A percentile compares a stretch with the other conserved stretches of the same genome.
phyloP scores from a whole-genome alignment of 2,797 vertebrate species.

The Syngnathus acus region DNA sequence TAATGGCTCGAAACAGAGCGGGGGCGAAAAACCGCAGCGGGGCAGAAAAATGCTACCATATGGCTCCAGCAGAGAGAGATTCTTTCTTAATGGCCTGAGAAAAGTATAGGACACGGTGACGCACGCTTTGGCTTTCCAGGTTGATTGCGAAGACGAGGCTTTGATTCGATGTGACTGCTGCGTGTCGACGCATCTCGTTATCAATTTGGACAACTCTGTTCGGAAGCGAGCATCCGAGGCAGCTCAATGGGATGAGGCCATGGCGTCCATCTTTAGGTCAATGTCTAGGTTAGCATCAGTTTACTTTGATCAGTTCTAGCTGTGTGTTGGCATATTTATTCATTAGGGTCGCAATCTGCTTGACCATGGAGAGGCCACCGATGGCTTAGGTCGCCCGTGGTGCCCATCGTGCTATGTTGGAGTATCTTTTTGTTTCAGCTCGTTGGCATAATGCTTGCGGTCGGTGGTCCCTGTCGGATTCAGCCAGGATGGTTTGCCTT shows the following conservation, averaged over 20 bases:
- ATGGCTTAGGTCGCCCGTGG: not conserved
- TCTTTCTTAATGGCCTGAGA: conserved; percentile 38
- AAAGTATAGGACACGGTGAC: conserved; percentile 37
- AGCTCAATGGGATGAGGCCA: too few relatives aligned
- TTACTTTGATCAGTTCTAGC: not conserved
- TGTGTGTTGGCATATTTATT: not conserved
- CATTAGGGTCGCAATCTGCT: not conserved
- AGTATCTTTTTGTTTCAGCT: not conserved
- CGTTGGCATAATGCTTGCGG: conserved; percentile 15
- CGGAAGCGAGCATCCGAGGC: too few relatives aligned
- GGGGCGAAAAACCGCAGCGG: conserved; percentile 56
- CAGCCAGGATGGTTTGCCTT: conserved; percentile 49
- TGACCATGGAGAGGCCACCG: not conserved
- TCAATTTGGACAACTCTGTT: not conserved
- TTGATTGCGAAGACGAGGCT: conserved; percentile 30
- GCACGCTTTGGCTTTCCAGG: conserved; percentile 20
- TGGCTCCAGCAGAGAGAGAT: conserved; percentile 58
- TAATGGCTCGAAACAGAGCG: conserved; percentile 69
- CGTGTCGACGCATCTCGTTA: not conserved
- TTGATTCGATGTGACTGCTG: conserved; percentile 20
- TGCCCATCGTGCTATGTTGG: not conserved
- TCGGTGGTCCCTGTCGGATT: conserved; percentile 42
- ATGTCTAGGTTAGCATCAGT: not conserved
- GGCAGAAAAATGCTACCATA: conserved; percentile 68
- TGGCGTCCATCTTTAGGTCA: not conserved